Evolutionary conservation across 1,140 invertebrate species (phyloP).

Genomic region (Aphelenchoides besseyi): DNA sequence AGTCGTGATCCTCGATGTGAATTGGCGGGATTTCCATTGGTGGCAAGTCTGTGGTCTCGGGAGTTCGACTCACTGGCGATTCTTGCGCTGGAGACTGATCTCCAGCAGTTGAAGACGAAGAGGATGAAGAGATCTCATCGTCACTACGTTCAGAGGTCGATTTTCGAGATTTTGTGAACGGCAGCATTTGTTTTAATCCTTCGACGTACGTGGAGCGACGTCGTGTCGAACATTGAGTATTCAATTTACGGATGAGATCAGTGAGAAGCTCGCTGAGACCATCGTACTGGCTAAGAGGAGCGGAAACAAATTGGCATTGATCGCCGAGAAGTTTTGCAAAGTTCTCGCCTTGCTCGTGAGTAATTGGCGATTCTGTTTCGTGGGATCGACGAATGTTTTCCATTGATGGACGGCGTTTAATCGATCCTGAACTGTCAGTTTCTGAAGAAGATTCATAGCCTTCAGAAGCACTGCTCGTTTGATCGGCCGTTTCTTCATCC

Average conservation of each 20-base stretch:
- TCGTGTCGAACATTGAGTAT: neutral
- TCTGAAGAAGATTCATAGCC: conserved; percentile 22
- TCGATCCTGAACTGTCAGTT: neutral
- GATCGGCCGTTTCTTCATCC: conserved; percentile 2
- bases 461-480: conserved; percentile 8
- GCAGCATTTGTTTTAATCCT: conserved; percentile 1
- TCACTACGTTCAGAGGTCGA: neutral
- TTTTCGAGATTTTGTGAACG: neutral
- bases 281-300: conserved; percentile 5
- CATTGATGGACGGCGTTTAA: conserved; percentile 8
- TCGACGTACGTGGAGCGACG: conserved; percentile 5
- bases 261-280: neutral
- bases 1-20: neutral
- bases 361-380: neutral
- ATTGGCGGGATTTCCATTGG: neutral
- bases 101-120: neutral
- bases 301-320: neutral
- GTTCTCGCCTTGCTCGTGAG: neutral
- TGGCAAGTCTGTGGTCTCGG: neutral
- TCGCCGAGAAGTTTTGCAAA: neutral
- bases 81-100: neutral
- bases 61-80: neutral
- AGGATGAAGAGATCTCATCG: neutral
- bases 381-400: conserved; percentile 10
- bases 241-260: neutral